A percentile compares a stretch with the other conserved stretches of the same genome.
Evolutionary conservation across 2,888 invertebrate genomes (phyloP).

Genomic region (Sphinx pinastri): DNA sequence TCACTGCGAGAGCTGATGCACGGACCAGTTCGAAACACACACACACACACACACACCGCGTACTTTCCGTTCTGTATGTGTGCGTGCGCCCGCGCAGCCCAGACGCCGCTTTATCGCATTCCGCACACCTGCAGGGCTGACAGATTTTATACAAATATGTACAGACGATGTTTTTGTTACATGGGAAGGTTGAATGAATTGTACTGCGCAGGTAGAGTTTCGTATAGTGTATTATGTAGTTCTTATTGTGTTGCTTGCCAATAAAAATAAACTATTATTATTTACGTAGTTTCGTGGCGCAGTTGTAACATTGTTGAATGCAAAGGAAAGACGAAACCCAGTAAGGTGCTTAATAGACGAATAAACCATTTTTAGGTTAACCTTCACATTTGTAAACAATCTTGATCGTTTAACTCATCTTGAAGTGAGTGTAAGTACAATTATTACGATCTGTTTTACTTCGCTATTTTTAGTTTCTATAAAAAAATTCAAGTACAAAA

Average conservation of each 20-base stretch:
- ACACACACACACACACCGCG: not conserved
- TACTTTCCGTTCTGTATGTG: slow-evolving; percentile 9
- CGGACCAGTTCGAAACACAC: slow-evolving; percentile 16
- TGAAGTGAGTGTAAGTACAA: too few species aligned
- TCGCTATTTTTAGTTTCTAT: not conserved
- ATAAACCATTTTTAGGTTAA: too few species aligned
- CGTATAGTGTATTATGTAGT: too few species aligned
- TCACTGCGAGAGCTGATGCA: slow-evolving; percentile 18
- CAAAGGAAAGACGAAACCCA: too few species aligned
- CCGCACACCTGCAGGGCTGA: slow-evolving; percentile 23
- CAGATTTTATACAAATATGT: slow-evolving; percentile 17
- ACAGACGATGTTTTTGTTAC: slow-evolving; percentile 1
- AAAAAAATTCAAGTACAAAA: not conserved
- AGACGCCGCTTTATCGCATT: slow-evolving; percentile 22
- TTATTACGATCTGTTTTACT: too few species aligned
- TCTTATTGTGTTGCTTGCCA: too few species aligned
- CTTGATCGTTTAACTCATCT: too few species aligned
- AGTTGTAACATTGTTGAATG: too few species aligned
- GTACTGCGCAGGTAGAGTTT: not conserved
- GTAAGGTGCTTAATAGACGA: too few species aligned
- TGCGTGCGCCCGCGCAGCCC: slow-evolving; percentile 9
- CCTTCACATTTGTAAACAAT: too few species aligned
- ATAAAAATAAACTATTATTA: too few species aligned
- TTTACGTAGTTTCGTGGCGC: too few species aligned
- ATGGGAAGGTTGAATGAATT: slow-evolving; percentile 12